Conservation (phyloP, 2,113 vertebrate genomes). For the Lichenostomus cassidix region DNA sequence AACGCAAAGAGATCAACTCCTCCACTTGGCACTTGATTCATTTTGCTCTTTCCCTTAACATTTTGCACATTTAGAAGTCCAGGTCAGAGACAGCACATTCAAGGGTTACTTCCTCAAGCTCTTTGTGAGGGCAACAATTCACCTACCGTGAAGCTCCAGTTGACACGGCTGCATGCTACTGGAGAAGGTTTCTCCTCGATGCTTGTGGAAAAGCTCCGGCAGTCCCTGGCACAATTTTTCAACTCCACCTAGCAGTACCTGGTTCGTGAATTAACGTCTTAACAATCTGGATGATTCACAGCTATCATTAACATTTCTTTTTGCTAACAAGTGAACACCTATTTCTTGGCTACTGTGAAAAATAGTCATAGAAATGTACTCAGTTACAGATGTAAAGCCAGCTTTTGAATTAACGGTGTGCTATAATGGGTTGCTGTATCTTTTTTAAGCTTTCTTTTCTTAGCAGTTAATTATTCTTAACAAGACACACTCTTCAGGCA, state of each 20-base stretch:
- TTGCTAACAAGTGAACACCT: background rate
- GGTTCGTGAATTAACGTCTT: background rate
- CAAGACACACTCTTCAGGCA: background rate
- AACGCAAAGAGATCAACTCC: background rate
- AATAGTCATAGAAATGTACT: background rate
- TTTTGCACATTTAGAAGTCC: background rate
- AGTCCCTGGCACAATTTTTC: background rate
- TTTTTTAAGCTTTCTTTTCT: background rate
- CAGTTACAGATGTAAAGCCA: background rate
- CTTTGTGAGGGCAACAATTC: background rate
- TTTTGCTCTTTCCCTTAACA: background rate
- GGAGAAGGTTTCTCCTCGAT: background rate
- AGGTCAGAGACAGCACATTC: background rate
- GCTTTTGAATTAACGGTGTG: background rate
- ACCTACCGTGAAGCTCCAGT: background rate
- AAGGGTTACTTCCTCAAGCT: background rate
- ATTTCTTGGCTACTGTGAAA: background rate
- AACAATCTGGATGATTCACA: background rate
- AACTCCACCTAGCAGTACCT: background rate
- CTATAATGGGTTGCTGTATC: background rate
- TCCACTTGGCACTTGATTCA: background rate
- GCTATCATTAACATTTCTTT: background rate
- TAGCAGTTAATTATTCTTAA: background rate
- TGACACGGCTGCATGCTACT: accelerated
- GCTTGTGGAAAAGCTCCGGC: background rate